Base-by-base conservation (phyloP, 2,797 vertebrate genomes). In the Phalloptychus januarius region DNA sequence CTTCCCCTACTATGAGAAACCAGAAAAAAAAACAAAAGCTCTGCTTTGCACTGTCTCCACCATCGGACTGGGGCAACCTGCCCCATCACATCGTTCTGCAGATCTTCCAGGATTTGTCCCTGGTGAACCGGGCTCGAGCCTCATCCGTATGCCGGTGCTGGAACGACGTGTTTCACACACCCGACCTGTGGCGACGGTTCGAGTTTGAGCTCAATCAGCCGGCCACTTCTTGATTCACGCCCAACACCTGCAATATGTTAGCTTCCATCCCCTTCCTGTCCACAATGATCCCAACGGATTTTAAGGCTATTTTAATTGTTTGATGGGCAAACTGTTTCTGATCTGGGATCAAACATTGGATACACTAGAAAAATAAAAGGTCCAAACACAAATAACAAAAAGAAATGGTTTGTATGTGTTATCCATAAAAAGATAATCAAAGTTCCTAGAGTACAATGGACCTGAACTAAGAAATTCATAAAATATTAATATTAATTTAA, bases 201-300 rank as follows among this genome's bases (percentile, higher is more conserved):
- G 97, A 98, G 88, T 98, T 98, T 92, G 96, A 98, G 91, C 95
- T 98, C 80, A 97, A 94, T 87, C 96, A 97, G 89, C 96, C 96
- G 38, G 96, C 97, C 69, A 96, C 96, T 10, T 97, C 96, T 56
- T 97, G 97, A 86, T 93, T 98, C 97, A 97, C 0, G 96, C 96
- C 31, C 93, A 96, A 71, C 96, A 98, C 88, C 96, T 98, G 85
- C 96, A 97, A 80, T 97, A 97, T 7, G 95, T 98, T 85, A 98
- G 96, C 90, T 97, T 3, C 50, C 72, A 78, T 50, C 65, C 77
- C 63, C 67, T 36, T 65, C 28, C 38, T 71, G n/a, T 54, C 77
- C n/a, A 25, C 25, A 54, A 70, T 79, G 85, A 87, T 82, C 75
- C 81, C 77, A 80, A 77, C 71, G 48, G 63, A 71, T 28, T 25